phyloP scores from a whole-genome alignment of 2,888 invertebrate species.

The Athalia cordata region DNA sequence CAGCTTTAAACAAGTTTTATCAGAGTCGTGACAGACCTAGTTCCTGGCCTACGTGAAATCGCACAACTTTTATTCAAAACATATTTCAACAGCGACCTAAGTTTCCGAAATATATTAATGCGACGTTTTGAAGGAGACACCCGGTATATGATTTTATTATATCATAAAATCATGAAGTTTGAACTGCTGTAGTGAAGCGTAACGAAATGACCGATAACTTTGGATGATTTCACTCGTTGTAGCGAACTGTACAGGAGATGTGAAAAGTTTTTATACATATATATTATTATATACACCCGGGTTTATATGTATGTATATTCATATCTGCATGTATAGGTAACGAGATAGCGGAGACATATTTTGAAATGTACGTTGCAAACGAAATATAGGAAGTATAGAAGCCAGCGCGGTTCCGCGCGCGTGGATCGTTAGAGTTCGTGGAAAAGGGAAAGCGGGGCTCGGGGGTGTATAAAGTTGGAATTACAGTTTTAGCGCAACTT shows the following conservation, averaged over 20 bases:
- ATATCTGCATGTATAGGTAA: not conserved
- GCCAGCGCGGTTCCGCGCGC: no score
- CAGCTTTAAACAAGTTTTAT: no score
- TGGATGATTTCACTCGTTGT: not conserved
- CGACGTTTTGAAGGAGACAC: no score
- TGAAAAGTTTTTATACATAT: conserved; percentile 2
- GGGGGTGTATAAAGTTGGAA: conserved; percentile 13
- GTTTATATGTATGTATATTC: not conserved
- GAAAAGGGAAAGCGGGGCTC: not conserved
- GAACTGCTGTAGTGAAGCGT: not conserved
- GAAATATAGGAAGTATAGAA: not conserved
- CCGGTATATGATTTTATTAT: no score
- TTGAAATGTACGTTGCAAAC: conserved; percentile 13
- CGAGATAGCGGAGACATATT: conserved; percentile 7
- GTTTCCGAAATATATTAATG: no score
- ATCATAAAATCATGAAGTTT: conserved; percentile 4
- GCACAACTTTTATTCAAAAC: no score
- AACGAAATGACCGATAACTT: conserved; percentile 15
- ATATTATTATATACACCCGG: no score
- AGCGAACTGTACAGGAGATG: not conserved
- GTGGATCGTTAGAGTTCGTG: conserved; percentile 19
- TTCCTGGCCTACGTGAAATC: no score
- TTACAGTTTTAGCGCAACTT: conserved; percentile 27
- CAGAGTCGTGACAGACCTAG: no score
- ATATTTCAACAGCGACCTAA: no score